Evolutionary conservation across 2,797 vertebrate genomes (phyloP).

Genomic region (Octomys mimax): DNA sequence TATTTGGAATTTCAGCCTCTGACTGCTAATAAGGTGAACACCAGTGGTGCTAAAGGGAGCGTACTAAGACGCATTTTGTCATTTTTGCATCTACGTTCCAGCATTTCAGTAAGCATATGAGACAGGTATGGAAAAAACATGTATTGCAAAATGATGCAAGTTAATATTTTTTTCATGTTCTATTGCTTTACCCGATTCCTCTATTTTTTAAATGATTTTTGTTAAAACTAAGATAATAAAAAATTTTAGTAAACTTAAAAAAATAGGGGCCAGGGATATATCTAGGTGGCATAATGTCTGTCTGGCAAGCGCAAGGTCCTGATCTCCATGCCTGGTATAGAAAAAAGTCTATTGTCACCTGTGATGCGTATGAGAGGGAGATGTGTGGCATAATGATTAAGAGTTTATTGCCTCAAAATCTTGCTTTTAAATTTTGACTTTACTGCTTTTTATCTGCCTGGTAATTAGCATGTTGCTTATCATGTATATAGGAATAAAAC

Average conservation of each 20-base stretch:
- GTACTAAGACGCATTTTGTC: neutral
- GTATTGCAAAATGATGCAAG: neutral
- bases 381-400: neutral
- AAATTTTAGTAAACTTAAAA: neutral
- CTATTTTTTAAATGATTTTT: constrained; percentile 2
- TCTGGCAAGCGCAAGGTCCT: too few species aligned
- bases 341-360: neutral
- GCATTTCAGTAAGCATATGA: neutral
- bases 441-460: neutral
- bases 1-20: neutral
- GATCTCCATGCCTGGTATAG: too few species aligned
- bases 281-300: too few species aligned
- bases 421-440: neutral
- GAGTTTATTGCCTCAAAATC: neutral
- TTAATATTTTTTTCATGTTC: neutral
- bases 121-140: neutral
- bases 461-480: neutral
- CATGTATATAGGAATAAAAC: neutral
- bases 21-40: neutral
- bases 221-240: neutral
- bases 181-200: neutral
- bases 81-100: too few species aligned
- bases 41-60: neutral
- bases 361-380: neutral
- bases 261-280: neutral